Percentiles rank a stretch among this genome's conserved stretches.
These are phyloP conservation scores for Athrips mouffetella DNA, from an alignment of 2,888 invertebrate genomes.

Conservation along the genomic window DNA sequence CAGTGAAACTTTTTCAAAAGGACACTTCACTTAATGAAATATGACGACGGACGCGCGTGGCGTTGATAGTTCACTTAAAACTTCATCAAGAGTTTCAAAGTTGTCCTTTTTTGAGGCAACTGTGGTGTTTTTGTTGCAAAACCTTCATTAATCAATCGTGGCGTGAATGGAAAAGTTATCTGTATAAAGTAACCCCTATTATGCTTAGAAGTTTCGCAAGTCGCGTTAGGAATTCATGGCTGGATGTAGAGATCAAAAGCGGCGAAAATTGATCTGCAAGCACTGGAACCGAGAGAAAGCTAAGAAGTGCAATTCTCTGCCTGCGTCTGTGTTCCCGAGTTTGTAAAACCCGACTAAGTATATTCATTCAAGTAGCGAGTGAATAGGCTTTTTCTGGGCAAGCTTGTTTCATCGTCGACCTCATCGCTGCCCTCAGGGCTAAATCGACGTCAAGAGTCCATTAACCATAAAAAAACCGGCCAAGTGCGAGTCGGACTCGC, in stretches of 20 bases:
- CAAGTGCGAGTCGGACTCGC: too few relatives aligned
- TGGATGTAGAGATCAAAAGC: not conserved
- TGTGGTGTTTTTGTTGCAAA: constrained; percentile 28
- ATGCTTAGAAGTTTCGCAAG: constrained; percentile 7
- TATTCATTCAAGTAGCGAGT: too few relatives aligned
- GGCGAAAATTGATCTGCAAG: too few relatives aligned
- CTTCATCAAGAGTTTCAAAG: constrained; percentile 21
- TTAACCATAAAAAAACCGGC: too few relatives aligned
- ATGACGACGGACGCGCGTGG: constrained; percentile 26
- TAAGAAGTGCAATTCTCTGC: too few relatives aligned
- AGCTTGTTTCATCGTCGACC: too few relatives aligned
- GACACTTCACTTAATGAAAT: constrained; percentile 19
- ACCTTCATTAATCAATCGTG: constrained; percentile 29
- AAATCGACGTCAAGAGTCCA: too few relatives aligned
- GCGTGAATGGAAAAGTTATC: constrained; percentile 18
- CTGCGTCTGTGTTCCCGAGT: too few relatives aligned
- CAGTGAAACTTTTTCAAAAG: constrained; percentile 6
- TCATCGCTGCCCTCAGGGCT: too few relatives aligned
- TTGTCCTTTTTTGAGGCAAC: constrained; percentile 18
- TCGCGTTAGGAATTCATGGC: constrained; percentile 1
- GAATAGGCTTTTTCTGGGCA: too few relatives aligned
- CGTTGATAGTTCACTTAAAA: constrained; percentile 34
- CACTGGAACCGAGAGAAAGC: too few relatives aligned
- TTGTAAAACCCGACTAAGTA: too few relatives aligned
- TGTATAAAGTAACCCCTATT: constrained; percentile 6